A percentile compares a stretch with the other conserved stretches of the same genome.
Conservation (phyloP, 2,888 invertebrate genomes). For the Lacanobia wlatinum region DNA sequence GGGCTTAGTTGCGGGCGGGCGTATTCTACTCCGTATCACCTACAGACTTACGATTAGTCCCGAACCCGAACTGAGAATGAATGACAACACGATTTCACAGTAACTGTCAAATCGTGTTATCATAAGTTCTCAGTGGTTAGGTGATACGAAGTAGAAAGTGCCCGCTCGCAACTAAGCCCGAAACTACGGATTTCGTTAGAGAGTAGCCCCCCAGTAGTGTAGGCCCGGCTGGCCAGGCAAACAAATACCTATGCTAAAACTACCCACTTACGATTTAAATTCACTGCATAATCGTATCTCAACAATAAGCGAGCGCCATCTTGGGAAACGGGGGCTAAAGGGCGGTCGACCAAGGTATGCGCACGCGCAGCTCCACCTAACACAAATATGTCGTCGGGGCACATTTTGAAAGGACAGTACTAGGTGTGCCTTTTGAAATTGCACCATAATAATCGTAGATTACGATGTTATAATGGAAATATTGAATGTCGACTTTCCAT, state of each 20-base stretch:
- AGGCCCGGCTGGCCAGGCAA: background rate
- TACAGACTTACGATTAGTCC: no score
- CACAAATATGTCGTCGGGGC: slow-evolving; percentile 55
- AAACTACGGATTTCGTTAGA: no score
- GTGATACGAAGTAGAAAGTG: no score
- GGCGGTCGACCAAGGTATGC: slow-evolving; percentile 61
- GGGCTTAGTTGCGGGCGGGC: no score
- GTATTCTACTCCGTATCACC: no score
- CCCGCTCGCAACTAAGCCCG: no score
- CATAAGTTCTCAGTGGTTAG: no score
- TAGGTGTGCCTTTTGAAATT: slow-evolving; percentile 52
- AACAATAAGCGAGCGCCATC: slow-evolving; percentile 38
- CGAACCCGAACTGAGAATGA: no score
- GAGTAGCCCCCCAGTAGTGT: no score
- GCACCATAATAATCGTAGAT: slow-evolving; percentile 38
- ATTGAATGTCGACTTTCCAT: slow-evolving; percentile 10
- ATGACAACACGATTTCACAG: no score
- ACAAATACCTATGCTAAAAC: background rate
- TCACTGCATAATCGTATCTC: slow-evolving; percentile 21
- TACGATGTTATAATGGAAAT: slow-evolving; percentile 30
- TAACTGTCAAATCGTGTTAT: no score
- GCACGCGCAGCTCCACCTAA: slow-evolving; percentile 37
- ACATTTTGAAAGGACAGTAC: slow-evolving; percentile 55
- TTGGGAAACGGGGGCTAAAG: slow-evolving; percentile 52
- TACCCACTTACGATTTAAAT: slow-evolving; percentile 9